These are phyloP conservation scores for Sinohyriopsis cumingii DNA, from an alignment of 2,888 invertebrate genomes.

Conservation along the genomic window DNA sequence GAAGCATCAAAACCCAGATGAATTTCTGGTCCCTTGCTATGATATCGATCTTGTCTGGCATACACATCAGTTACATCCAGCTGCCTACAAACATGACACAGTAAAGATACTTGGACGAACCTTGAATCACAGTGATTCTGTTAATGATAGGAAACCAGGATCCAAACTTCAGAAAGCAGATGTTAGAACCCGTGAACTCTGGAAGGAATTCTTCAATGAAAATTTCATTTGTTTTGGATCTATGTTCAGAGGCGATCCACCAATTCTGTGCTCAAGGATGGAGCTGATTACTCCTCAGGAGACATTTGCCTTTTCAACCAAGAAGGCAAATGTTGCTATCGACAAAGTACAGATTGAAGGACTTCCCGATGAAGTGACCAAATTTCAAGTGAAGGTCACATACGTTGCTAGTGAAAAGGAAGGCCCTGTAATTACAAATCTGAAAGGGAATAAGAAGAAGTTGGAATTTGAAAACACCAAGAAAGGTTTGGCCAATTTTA, in stretches of 20 bases:
- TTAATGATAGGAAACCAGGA: conserved; percentile 72
- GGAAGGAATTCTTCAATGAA: conserved; percentile 71
- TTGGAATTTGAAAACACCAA: conserved; percentile 45
- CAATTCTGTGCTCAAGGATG: conserved; percentile 66
- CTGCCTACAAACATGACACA: conserved; percentile 65
- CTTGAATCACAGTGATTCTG: conserved; percentile 73
- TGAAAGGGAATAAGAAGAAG: conserved; percentile 44
- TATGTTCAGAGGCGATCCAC: conserved; percentile 73
- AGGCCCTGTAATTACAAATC: conserved; percentile 41
- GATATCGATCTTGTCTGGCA: conserved; percentile 75
- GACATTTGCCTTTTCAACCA: conserved; percentile 60
- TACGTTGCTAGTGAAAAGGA: conserved; percentile 44
- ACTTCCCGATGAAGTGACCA: conserved; percentile 48
- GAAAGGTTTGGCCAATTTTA: conserved; percentile 64
- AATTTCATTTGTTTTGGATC: conserved; percentile 71
- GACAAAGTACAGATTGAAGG: conserved; percentile 51
- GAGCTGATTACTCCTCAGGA: conserved; percentile 65
- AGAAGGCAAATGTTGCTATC: conserved; percentile 49
- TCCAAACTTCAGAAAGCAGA: conserved; percentile 72
- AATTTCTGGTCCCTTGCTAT: conserved; percentile 74
- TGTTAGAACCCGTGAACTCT: conserved; percentile 71
- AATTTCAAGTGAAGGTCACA: conserved; percentile 57
- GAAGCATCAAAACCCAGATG: conserved; percentile 71
- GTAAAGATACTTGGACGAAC: conserved; percentile 63
- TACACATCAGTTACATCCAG: conserved; percentile 73